A percentile compares a stretch with the other conserved stretches of the same genome.
These are phyloP conservation scores for Sphyrna mokarran DNA, from an alignment of 2,113 vertebrate genomes.

Conservation along the genomic window DNA sequence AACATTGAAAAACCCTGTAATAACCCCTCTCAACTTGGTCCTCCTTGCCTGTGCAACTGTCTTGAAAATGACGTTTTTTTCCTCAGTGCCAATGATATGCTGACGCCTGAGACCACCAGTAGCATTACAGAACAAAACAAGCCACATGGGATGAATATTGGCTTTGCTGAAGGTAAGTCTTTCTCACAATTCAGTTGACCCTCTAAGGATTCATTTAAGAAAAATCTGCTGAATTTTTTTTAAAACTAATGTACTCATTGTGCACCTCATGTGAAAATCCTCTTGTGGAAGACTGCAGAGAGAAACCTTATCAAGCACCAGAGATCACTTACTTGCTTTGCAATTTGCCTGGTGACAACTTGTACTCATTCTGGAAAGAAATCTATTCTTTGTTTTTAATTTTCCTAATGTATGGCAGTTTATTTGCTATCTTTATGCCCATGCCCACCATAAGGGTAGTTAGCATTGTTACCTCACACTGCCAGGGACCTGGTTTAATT, in stretches of 20 bases:
- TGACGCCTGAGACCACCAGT: not conserved
- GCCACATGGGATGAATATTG: not conserved
- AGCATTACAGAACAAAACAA: not conserved
- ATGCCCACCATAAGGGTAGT: not conserved
- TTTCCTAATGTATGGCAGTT: not conserved
- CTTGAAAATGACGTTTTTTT: not conserved
- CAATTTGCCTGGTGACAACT: not conserved
- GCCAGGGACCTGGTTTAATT: too few relatives aligned
- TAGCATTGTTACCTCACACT: too few relatives aligned
- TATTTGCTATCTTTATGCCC: not conserved
- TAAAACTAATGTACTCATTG: too few relatives aligned
- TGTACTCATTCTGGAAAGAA: not conserved
- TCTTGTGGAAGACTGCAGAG: too few relatives aligned
- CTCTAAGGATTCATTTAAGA: too few relatives aligned
- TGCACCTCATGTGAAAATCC: too few relatives aligned
- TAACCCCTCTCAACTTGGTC: not conserved
- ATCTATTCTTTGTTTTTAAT: not conserved
- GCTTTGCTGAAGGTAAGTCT: conserved; percentile 31
- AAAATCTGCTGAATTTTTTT: too few relatives aligned
- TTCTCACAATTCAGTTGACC: not conserved
- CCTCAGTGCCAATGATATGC: not conserved
- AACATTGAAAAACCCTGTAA: not conserved
- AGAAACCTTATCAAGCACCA: not conserved
- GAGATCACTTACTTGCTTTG: not conserved
- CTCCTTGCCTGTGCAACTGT: not conserved